phyloP scores from a whole-genome alignment of 2,888 invertebrate genomes.

The Heliconius sara region DNA sequence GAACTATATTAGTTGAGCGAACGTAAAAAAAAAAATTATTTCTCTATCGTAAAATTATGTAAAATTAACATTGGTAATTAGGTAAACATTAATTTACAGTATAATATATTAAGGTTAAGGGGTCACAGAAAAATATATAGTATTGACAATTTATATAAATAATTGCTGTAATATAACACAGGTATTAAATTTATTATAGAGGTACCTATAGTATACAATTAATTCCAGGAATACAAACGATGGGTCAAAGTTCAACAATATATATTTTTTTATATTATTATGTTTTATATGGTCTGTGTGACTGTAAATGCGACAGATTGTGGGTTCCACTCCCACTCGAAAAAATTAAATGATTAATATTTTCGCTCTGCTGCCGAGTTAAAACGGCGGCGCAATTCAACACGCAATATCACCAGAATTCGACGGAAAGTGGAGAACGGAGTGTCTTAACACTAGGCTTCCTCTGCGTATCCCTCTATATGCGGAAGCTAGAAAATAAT shows the following conservation, averaged over 20 bases:
- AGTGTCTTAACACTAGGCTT: too few relatives aligned
- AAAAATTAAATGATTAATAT: too few relatives aligned
- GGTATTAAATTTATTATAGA: constrained; percentile 9
- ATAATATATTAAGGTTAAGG: neutral
- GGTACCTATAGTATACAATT: neutral
- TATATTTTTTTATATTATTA: neutral
- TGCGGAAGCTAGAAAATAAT: too few relatives aligned
- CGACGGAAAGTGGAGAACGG: too few relatives aligned
- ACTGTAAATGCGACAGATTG: too few relatives aligned
- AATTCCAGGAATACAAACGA: constrained; percentile 1
- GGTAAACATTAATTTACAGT: neutral
- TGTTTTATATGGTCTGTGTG: neutral
- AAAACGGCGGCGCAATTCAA: too few relatives aligned
- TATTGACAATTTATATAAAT: neutral
- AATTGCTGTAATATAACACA: neutral
- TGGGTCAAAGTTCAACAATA: neutral
- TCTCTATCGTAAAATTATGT: neutral
- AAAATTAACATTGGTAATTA: neutral
- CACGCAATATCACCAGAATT: too few relatives aligned
- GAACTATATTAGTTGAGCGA: too few relatives aligned
- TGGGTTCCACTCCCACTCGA: too few relatives aligned
- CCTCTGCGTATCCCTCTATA: too few relatives aligned
- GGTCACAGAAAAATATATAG: neutral
- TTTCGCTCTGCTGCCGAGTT: too few relatives aligned
- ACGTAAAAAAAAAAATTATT: neutral